Evolutionary conservation across 1,140 invertebrate genomes (phyloP), one percentile per base, ranked within the genome.

Genomic region (Aphelinus atriplicis): DNA sequence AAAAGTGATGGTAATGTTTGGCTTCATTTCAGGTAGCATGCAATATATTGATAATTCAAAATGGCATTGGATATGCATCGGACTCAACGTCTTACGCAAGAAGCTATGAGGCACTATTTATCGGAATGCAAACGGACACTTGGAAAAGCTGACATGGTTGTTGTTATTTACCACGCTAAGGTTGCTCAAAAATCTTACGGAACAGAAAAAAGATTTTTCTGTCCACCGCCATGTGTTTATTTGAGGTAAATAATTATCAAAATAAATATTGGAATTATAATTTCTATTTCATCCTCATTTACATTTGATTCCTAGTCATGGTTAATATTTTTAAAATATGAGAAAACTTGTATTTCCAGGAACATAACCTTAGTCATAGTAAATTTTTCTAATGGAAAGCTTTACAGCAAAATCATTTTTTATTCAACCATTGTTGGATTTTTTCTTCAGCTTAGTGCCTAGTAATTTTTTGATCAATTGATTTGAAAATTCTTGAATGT

Each of bases 131-230:
- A 76, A 46, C 61, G 69, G 6, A 76, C 74, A 66, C 91, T 95
- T 51, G 96, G 98, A 80, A 91, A 96, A 78, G 95, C 94, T 77
- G 97, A 99, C 85, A 97, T 98, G 93, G 93, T 97, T 6, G 93
- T 99, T 47, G 96, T 98, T 7, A 98, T 99, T 76, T 90, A 99
- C 70, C 98, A 99, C 89, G 98, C 98, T 10, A 99, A 99, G 91
- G 95, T 96, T 47, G 98, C 98, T 46, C 98, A 99, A 87, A 99
- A 99, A 84, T 99, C 97, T 0, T 99, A 99, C 86, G 98, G 98
- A 68, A 99, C 99, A 88, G 98, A 99, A 85, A 99, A 99, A 89
- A 90, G 98, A 78, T 99, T 99, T 89, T 99, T 99, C 88, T 99
- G 98, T 85, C 98, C 98, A 2, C 98, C 98, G 2, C 98, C 98